Percentiles rank a stretch among this genome's conserved stretches.
phyloP scores from a whole-genome alignment of 2,888 invertebrate genomes.

The Hymenopus coronatus region DNA sequence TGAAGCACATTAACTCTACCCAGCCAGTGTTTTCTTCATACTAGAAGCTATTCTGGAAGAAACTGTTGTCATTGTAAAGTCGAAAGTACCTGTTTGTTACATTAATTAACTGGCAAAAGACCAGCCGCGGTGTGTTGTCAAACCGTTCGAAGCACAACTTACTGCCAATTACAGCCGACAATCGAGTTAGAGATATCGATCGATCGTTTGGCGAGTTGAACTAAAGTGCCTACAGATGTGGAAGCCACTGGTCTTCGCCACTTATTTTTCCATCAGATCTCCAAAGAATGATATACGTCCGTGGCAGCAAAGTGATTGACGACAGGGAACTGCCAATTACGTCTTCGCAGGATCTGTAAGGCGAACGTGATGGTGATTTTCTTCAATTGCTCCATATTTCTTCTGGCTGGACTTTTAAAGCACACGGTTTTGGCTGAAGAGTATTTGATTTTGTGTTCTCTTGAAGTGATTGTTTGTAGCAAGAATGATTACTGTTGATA shows the following conservation, averaged over 20 bases:
- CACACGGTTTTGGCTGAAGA: neutral
- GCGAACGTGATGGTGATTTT: neutral
- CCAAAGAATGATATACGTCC: neutral
- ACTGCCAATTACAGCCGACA: neutral
- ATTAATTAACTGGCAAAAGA: neutral
- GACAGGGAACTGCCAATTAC: neutral
- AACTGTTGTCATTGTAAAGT: neutral
- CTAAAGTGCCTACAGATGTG: neutral
- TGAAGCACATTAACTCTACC: neutral
- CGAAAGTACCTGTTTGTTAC: neutral
- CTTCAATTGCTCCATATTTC: neutral
- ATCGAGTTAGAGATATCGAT: neutral
- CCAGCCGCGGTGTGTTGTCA: neutral
- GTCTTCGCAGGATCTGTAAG: neutral
- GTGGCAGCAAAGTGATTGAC: neutral
- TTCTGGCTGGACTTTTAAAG: neutral
- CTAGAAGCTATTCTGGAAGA: neutral
- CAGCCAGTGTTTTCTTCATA: neutral
- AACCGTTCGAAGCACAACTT: neutral
- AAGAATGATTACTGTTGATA: neutral
- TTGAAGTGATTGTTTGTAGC: neutral
- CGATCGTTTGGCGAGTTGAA: neutral
- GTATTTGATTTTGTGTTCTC: neutral
- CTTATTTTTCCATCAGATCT: neutral
- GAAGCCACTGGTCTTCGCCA: neutral